These are phyloP conservation scores for Podarcis lilfordi DNA, from an alignment of 2,797 vertebrate genomes.

Conservation along the genomic window DNA sequence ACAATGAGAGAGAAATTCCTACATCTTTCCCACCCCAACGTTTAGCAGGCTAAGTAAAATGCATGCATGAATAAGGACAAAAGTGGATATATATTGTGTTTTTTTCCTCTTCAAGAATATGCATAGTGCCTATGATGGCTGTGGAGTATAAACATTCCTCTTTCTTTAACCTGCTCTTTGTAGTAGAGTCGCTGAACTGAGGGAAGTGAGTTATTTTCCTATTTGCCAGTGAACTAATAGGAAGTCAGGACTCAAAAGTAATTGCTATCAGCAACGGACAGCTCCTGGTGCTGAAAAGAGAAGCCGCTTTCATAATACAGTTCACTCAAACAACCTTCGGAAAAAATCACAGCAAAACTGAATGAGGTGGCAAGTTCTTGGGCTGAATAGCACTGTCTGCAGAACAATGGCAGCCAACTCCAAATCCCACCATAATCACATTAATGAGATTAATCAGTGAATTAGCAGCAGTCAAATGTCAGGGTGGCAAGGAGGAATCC, in stretches of 20 bases:
- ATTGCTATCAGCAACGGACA: slow-evolving; percentile 75
- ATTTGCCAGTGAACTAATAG: slow-evolving; percentile 53
- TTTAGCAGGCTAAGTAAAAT: slow-evolving; percentile 28
- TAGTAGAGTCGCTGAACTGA: slow-evolving; percentile 53
- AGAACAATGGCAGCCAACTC: slow-evolving; percentile 83
- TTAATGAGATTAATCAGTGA: slow-evolving; percentile 91
- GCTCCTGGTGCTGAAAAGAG: slow-evolving; percentile 86
- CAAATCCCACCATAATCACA: slow-evolving; percentile 86
- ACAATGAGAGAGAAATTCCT: background rate
- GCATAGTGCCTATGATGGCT: slow-evolving; percentile 34
- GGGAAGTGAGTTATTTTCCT: slow-evolving; percentile 60
- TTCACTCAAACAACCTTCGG: slow-evolving; percentile 65
- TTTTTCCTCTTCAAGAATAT: slow-evolving; percentile 40
- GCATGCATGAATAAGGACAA: background rate
- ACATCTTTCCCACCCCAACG: background rate
- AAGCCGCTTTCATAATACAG: slow-evolving; percentile 51
- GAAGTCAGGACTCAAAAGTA: slow-evolving; percentile 47
- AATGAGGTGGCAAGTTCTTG: slow-evolving; percentile 63
- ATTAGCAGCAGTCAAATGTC: slow-evolving; percentile 88
- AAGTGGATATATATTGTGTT: background rate
- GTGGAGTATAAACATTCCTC: slow-evolving; percentile 45
- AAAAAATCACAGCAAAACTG: slow-evolving; percentile 64
- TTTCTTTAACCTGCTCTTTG: slow-evolving; percentile 37
- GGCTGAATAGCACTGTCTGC: slow-evolving; percentile 74
- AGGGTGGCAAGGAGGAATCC: slow-evolving; percentile 80